Evolutionary conservation across 2,797 vertebrate species (phyloP).

Genomic region (Podarcis lilfordi): DNA sequence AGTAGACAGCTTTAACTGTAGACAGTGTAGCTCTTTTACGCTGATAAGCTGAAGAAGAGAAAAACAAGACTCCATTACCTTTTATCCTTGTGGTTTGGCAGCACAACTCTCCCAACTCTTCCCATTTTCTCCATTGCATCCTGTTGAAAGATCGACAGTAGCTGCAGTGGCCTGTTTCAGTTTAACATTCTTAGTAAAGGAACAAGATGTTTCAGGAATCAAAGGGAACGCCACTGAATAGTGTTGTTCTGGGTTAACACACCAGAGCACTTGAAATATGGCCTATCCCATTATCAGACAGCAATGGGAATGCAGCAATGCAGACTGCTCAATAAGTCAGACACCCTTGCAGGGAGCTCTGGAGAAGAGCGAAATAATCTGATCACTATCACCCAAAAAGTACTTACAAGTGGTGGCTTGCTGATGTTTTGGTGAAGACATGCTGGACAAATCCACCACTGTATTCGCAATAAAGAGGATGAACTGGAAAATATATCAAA

Average conservation of each 20-base stretch:
- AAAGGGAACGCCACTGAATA: constrained; percentile 62
- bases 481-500: background rate
- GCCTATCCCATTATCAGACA: constrained; percentile 60
- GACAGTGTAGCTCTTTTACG: background rate
- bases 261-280: constrained; percentile 65
- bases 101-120: constrained; percentile 86
- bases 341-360: constrained; percentile 43
- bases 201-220: constrained; percentile 68
- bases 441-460: background rate
- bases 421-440: constrained; percentile 48
- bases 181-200: constrained; percentile 70
- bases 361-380: constrained; percentile 47
- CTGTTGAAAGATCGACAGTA: constrained; percentile 77
- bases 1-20: background rate
- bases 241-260: constrained; percentile 61
- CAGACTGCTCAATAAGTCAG: constrained; percentile 52
- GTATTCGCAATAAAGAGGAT: background rate
- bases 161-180: constrained; percentile 63
- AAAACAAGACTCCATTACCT: constrained; percentile 76
- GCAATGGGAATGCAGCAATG: constrained; percentile 60
- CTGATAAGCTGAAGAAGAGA: background rate
- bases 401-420: background rate
- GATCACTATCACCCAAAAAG: constrained; percentile 61
- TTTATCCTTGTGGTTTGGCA: constrained; percentile 81
- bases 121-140: constrained; percentile 94